phyloP scores from a whole-genome alignment of 2,888 invertebrate genomes.

The Sycophila texana region DNA sequence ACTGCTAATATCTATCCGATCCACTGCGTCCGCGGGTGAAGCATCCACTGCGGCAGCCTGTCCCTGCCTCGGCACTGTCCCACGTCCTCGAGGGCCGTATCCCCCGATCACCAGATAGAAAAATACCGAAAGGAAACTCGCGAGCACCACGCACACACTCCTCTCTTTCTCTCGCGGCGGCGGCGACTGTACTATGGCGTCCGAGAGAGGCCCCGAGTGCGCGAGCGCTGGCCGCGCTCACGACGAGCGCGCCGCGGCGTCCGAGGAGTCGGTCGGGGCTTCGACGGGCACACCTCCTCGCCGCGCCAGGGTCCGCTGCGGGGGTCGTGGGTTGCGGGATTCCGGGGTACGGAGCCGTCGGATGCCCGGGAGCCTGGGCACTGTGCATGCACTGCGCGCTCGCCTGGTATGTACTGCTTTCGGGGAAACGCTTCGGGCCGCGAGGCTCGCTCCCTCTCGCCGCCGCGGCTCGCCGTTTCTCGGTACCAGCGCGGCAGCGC shows the following conservation, averaged over 20 bases:
- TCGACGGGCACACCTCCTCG: neutral
- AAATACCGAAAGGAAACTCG: neutral
- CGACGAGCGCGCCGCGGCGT: neutral
- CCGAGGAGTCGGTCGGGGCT: neutral
- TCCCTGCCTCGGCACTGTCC: neutral
- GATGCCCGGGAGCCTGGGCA: neutral
- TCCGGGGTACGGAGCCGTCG: neutral
- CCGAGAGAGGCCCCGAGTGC: neutral
- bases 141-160: neutral
- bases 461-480: slow-evolving; percentile 33
- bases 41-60: neutral
- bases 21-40: too few species aligned
- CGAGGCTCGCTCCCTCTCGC: slow-evolving; percentile 1
- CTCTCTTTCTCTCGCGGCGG: neutral
- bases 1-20: too few species aligned
- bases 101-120: neutral
- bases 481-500: slow-evolving; percentile 41
- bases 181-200: neutral
- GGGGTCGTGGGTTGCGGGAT: neutral
- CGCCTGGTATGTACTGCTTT: slow-evolving; percentile 13
- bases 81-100: too few species aligned
- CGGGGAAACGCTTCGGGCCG: slow-evolving; percentile 12
- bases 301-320: neutral
- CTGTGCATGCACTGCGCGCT: slow-evolving; percentile 8
- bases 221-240: neutral